Evolutionary conservation across 2,113 vertebrate species (phyloP).

Genomic region (Laticauda colubrina): DNA sequence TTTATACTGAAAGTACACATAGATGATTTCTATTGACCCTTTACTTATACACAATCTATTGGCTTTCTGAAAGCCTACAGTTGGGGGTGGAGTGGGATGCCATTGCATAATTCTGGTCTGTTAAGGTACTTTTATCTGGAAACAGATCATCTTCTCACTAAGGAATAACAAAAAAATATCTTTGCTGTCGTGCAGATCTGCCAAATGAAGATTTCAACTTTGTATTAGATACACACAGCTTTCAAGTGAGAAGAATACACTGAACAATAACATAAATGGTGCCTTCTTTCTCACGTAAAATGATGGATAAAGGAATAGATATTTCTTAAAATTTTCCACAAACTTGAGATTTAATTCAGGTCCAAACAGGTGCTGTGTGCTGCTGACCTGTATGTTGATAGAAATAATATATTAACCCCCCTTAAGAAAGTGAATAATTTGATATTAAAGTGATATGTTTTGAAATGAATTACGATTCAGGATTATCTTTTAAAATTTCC

Average conservation of each 20-base stretch:
- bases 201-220: not conserved
- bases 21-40: not conserved
- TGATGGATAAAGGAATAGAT: not conserved
- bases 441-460: not conserved
- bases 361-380: not conserved
- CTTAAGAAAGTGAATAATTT: not conserved
- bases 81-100: not conserved
- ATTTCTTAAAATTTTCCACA: not conserved
- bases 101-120: not conserved
- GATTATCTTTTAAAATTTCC: constrained; percentile 23
- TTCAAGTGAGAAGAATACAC: not conserved
- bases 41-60: not conserved
- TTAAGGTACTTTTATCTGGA: not conserved
- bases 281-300: not conserved
- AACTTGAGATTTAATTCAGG: not conserved
- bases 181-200: not conserved
- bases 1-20: not conserved
- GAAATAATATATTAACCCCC: not conserved
- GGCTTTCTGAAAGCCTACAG: not conserved
- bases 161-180: not conserved
- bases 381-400: constrained; percentile 3
- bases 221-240: not conserved
- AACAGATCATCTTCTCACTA: not conserved
- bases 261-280: not conserved
- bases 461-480: constrained; percentile 10